Evolutionary conservation across 2,797 vertebrate genomes (phyloP), one percentile per base, ranked within the genome.

Genomic region (Microcaecilia unicolor): DNA sequence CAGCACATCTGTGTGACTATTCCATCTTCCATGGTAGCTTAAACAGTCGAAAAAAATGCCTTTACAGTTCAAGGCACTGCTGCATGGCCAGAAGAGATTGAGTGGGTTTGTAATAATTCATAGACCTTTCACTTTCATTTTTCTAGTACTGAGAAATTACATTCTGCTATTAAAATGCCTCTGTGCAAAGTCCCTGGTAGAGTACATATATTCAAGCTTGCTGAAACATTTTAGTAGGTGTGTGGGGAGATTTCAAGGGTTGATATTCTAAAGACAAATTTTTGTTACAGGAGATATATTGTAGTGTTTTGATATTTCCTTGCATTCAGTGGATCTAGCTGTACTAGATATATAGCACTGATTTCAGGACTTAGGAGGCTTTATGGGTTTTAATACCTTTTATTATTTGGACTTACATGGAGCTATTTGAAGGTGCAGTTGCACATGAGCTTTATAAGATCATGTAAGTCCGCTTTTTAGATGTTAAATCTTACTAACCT

Each of bases 21-120:
- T 89, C 77, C 80, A 86, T 88, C 84, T 84, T 86, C 83, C 83
- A 84, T 81, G 83, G 84, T 82, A 85, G 87, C 80, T 88, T 89
- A 84, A 80, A 62, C 84, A 81, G 67, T 47, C 84, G 81, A 81
- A 72, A 76, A 84, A 81, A 67, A n/a, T n/a, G 61, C 60, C 64
- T 83, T 81, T 78, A 78, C 83, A 79, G 70, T 78, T 72, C 75
- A 74, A 58, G 65, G 75, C 71, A 61, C 73, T 40, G 67, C 76
- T 69, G 70, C 71, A 44, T 48, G 21, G 71, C 72, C 44, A 53
- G 47, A 62, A 58, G 70, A 83, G 84, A 90, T 80, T 55, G 81
- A 86, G 79, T 72, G 74, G 70, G 55, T 73, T 80, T 80, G 81
- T 78, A 85, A 90, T 90, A 86, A 92, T 89, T 92, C 89, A 89